Evolutionary conservation across 2,888 invertebrate species (phyloP).

Genomic region (Ophraella communa): DNA sequence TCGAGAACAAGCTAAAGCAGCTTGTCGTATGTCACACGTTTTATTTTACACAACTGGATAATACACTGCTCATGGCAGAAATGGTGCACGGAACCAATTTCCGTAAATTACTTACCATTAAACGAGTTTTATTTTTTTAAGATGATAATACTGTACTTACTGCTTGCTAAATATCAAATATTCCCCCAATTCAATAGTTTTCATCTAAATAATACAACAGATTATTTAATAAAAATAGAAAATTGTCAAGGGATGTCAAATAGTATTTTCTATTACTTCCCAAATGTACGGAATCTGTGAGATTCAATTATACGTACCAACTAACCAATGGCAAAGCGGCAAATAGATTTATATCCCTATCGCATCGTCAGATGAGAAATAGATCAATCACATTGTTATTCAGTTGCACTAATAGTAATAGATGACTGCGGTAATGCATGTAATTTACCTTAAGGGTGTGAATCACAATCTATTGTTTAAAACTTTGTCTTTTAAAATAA

Average conservation of each 20-base stretch:
- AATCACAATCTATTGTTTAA: neutral
- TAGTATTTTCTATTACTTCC: neutral
- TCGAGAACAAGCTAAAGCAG: constrained; percentile 22
- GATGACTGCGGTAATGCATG: neutral
- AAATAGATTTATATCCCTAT: constrained; percentile 3
- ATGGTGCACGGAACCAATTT: neutral
- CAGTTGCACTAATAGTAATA: constrained; percentile 2
- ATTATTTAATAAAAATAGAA: too few relatives aligned
- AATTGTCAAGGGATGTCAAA: neutral
- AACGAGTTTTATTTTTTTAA: neutral
- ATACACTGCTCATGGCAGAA: constrained; percentile 2
- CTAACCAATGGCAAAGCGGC: neutral
- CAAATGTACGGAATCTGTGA: neutral
- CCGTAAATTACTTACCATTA: neutral
- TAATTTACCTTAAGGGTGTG: constrained; percentile 1
- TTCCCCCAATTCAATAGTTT: too few relatives aligned
- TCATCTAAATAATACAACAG: too few relatives aligned
- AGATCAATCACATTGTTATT: constrained; percentile 10
- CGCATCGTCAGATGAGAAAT: neutral
- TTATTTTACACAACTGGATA: constrained; percentile 5
- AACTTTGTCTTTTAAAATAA: neutral
- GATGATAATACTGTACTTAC: neutral
- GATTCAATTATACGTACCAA: neutral
- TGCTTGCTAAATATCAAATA: too few relatives aligned
- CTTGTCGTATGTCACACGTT: constrained; percentile 32